These are phyloP conservation scores for Brienomyrus brachyistius DNA, from an alignment of 2,113 vertebrate genomes.

Conservation along the genomic window DNA sequence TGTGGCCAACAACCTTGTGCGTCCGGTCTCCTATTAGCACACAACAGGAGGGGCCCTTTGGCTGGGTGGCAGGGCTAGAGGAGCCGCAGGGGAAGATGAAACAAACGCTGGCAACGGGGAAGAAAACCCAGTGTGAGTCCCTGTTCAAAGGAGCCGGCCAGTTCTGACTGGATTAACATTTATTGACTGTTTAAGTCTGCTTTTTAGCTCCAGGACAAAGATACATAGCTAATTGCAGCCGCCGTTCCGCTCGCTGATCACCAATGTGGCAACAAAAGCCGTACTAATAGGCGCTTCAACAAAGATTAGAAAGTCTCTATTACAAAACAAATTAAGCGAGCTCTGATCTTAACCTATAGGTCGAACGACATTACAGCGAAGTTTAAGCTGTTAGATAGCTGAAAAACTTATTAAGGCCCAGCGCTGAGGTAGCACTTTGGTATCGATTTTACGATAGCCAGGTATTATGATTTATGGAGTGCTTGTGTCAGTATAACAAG, in stretches of 20 bases:
- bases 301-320: slow-evolving; percentile 97
- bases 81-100: slow-evolving; percentile 76
- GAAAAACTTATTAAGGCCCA: slow-evolving; percentile 97
- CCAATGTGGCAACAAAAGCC: slow-evolving; percentile 91
- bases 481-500: slow-evolving; percentile 99
- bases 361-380: slow-evolving; percentile 87
- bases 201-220: slow-evolving; percentile 84
- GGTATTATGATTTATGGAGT: slow-evolving; percentile 99
- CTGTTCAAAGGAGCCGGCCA: slow-evolving; percentile 91
- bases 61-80: slow-evolving; percentile 56
- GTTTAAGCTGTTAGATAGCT: slow-evolving; percentile 91
- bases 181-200: slow-evolving; percentile 94
- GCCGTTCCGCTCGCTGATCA: slow-evolving; percentile 96
- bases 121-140: slow-evolving; percentile 73
- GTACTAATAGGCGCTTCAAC: slow-evolving; percentile 96
- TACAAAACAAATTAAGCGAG: slow-evolving; percentile 99
- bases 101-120: slow-evolving; percentile 62
- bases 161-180: slow-evolving; percentile 99
- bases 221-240: slow-evolving; percentile 90
- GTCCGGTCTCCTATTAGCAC: slow-evolving; percentile 80
- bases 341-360: slow-evolving; percentile 88
- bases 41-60: slow-evolving; percentile 72
- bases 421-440: slow-evolving; percentile 98
- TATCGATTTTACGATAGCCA: slow-evolving; percentile 99
- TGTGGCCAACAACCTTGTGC: slow-evolving; percentile 72